Conservation (phyloP, 2,797 vertebrate species). For the Crocodylus rhombifer region DNA sequence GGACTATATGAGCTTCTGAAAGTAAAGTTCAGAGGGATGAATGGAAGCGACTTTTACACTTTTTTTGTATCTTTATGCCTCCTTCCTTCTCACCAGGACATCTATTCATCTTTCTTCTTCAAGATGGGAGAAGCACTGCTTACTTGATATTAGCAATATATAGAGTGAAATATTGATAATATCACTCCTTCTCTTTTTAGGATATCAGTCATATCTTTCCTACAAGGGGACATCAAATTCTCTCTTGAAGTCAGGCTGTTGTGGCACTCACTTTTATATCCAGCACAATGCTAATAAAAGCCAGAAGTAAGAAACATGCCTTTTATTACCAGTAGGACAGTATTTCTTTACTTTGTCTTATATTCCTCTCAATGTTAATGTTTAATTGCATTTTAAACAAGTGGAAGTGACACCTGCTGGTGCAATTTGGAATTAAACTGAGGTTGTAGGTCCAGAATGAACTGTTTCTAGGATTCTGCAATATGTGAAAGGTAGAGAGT, state of each 20-base stretch:
- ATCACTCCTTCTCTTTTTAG: background rate
- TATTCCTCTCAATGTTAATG: background rate
- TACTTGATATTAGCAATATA: accelerated
- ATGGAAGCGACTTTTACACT: background rate
- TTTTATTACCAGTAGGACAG: background rate
- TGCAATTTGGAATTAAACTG: background rate
- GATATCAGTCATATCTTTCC: background rate
- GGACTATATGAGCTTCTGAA: background rate
- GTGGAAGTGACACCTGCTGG: background rate
- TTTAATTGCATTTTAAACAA: background rate
- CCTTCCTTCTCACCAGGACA: too few species aligned
- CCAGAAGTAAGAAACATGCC: background rate
- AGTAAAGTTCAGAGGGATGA: background rate
- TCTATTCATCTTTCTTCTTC: background rate
- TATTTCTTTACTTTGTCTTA: background rate
- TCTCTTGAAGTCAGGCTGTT: background rate
- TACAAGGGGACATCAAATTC: background rate
- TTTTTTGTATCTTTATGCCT: background rate
- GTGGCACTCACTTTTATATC: background rate
- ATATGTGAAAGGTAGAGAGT: background rate
- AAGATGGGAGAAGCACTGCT: background rate
- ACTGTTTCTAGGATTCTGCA: background rate
- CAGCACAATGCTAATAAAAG: background rate
- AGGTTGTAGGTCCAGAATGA: background rate
- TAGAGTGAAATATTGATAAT: background rate